phyloP scores from a whole-genome alignment of 2,113 vertebrate species.

The Chionodraco myersi region DNA sequence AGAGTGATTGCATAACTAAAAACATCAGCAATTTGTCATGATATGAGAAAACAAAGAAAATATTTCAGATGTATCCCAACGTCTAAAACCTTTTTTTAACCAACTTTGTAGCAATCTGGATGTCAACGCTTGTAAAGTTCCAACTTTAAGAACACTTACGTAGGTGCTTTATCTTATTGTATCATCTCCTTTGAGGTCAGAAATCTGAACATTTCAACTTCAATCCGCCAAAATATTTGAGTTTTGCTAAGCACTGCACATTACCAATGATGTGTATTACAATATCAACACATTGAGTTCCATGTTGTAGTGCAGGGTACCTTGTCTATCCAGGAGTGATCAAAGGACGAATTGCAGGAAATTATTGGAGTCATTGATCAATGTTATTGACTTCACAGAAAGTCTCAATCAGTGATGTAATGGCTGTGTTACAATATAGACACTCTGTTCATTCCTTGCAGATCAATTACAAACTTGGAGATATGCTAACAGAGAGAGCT shows the following conservation, averaged over 20 bases:
- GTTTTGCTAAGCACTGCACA: constrained; percentile 15
- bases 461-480: constrained; percentile 22
- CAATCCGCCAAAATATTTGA: neutral
- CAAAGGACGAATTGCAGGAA: constrained; percentile 29
- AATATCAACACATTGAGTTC: constrained; percentile 34
- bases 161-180: neutral
- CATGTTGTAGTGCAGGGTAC: too few relatives aligned
- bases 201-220: neutral
- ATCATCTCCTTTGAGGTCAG: neutral
- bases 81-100: too few relatives aligned
- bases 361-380: constrained; percentile 40
- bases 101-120: too few relatives aligned
- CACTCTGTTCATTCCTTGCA: constrained; percentile 11
- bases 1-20: too few relatives aligned
- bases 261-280: constrained; percentile 24
- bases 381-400: constrained; percentile 39
- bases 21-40: too few relatives aligned
- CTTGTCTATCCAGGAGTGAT: constrained; percentile 21
- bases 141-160: neutral
- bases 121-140: too few relatives aligned
- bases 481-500: constrained; percentile 1
- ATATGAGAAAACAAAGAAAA: too few relatives aligned
- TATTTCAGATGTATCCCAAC: too few relatives aligned
- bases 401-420: constrained; percentile 44
- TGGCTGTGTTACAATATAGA: constrained; percentile 12